Conservation (phyloP, 2,113 vertebrate species). For the Eurypyga helias region DNA sequence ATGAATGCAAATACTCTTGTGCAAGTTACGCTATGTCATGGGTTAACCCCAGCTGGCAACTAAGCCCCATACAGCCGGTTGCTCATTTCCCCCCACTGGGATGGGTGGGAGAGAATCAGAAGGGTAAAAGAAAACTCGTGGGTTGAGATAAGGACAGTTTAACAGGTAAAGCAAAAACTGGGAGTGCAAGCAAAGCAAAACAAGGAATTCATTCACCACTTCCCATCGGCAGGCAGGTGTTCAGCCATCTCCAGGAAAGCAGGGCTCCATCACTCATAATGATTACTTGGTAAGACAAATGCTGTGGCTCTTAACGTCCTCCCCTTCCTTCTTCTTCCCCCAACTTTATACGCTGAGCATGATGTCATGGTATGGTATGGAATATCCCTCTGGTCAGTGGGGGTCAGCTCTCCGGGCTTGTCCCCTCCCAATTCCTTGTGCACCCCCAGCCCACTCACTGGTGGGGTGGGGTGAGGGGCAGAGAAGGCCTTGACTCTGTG, state of each 20-base stretch:
- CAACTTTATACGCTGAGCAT: background rate
- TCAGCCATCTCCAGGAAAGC: background rate
- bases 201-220: background rate
- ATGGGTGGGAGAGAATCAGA: background rate
- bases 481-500: background rate
- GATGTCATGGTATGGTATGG: fast-evolving
- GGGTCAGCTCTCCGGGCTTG: background rate
- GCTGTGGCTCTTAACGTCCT: fast-evolving
- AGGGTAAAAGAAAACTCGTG: background rate
- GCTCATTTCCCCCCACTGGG: fast-evolving
- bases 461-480: background rate
- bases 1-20: background rate
- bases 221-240: background rate
- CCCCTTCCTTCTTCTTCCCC: background rate
- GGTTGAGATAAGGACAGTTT: background rate
- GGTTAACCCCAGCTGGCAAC: background rate
- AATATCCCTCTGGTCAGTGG: background rate
- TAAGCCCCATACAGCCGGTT: fast-evolving
- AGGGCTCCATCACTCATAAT: fast-evolving
- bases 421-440: background rate
- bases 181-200: background rate
- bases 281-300: background rate
- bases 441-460: background rate
- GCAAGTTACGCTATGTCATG: background rate
- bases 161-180: background rate